Evolutionary conservation across 2,888 invertebrate genomes (phyloP), one percentile per base, ranked within the genome.

Genomic region (Drosophila kanekoi): DNA sequence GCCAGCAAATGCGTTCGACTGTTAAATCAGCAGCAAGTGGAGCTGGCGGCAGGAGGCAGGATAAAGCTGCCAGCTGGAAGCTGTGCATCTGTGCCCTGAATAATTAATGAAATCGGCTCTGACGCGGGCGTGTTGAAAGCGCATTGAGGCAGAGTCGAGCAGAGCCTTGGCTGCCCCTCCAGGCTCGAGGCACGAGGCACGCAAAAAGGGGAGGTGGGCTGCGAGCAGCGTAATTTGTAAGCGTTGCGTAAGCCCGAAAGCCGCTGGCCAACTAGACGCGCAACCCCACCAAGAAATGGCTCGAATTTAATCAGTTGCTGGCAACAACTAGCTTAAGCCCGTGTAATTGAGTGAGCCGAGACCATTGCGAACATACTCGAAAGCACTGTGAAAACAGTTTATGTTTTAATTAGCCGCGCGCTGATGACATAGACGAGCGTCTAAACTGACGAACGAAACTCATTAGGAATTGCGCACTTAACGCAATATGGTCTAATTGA

Each of bases 21-120:
- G 44, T 61, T 45, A 72, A 66, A 66, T 72, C 61, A 58, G 23
- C 32, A 58, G 43, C 60, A 72, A 33, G 40, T 56, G 52, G n/a
- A 61, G 33, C 48, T 23, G 32, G 9, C n/a, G 32, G 9, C n/a
- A 13, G 23, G 11, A 37, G 18, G 0, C 13, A 18, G 38, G 1
- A 10, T 9, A 14, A 47, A 16, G 37, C 16, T 20, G 8, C 40
- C 28, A 45, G 18, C 45, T 40, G 20, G 43, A 41, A 54, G 45
- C 54, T 54, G 61, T 49, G 43, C 48, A 41, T 59, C 60, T 63
- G 77, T 86, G 86, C 18, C 40, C 67, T 86, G 86, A 83, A 81
- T 81, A 86, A 79, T 86, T 86, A 81, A 86, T 80, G 71, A 80
- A 76, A 77, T 68, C 84, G 70, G 53, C 61, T 65, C 49, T 49